phyloP scores from a whole-genome alignment of 2,888 invertebrate species.

The Caenorhabditis drosophilae region DNA sequence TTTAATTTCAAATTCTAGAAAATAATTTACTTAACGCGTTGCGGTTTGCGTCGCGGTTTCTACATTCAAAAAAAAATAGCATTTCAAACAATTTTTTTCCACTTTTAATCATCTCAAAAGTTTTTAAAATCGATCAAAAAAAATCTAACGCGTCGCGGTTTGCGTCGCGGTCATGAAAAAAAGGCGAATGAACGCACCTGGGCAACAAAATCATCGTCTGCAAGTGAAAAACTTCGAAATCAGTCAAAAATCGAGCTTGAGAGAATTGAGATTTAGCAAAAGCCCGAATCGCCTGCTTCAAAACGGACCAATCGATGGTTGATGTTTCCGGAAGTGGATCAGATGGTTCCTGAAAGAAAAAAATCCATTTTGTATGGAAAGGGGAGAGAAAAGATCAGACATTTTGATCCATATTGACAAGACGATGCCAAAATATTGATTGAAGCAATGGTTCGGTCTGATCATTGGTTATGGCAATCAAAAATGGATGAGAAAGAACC shows the following conservation, averaged over 20 bases:
- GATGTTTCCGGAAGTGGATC: conserved; percentile 5
- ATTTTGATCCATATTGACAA: conserved; percentile 43
- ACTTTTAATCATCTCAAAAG: no score
- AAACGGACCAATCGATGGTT: conserved; percentile 25
- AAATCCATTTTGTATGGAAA: no score
- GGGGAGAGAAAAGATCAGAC: no score
- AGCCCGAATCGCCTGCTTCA: conserved; percentile 40
- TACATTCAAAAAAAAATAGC: no score
- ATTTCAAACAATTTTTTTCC: no score
- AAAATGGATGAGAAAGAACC: conserved; percentile 49
- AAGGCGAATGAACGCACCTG: conserved; percentile 3
- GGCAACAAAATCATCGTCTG: conserved; percentile 55
- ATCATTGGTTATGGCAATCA: conserved; percentile 60
- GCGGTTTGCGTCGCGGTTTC: no score
- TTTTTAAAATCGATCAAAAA: not conserved
- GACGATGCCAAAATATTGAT: conserved; percentile 56
- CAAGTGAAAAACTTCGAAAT: conserved; percentile 48
- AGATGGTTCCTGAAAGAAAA: conserved; percentile 10
- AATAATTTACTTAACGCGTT: not conserved
- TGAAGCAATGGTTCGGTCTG: conserved; percentile 57
- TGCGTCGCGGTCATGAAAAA: no score
- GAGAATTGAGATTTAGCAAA: conserved; percentile 52
- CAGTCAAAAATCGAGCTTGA: conserved; percentile 40
- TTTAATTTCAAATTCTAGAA: not conserved
- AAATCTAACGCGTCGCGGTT: not conserved